Base-by-base conservation (phyloP, 1,140 invertebrate species). In the Pygmarrhopalites habei region DNA sequence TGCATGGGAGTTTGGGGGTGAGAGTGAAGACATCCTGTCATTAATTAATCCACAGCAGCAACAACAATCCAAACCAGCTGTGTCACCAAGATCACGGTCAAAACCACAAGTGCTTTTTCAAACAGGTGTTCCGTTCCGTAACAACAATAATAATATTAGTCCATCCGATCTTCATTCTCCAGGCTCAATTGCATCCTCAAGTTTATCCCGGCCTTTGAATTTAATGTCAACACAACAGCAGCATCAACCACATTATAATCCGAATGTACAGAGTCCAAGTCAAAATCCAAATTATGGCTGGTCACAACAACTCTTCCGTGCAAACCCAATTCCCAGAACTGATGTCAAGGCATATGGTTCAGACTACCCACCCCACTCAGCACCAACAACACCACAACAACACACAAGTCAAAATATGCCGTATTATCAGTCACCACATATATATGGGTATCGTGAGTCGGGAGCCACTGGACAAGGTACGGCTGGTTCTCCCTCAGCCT, bases 1-100 rank as follows among this genome's bases (percentile, higher is more conserved):
- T 72, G 79, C 82, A 61, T 86, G 85, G 82, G 82, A 84, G 64
- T 70, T 83, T 60, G 74, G 73, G 66, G 57, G 73, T 74, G 59
- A 76, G 73, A 49, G 73, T 77, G 59, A 77, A 75, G 52, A 69
- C 71, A 73, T 76, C 70, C 26, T 74, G 71, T 52, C 35, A 35
- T 35, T 35, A 35, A 35, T 7, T 35, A 15, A 15, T 35, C 32
- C 32, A 35, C 5, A 35, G 15, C 32, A 35, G 32, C 32, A 35
- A 7, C 32, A 35, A 35, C 15, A 35, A 7, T 35, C 15, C 15
- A 5, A 5, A 35, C 32, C 32, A 35, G 5, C 32, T 7, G 5
- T 15, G 15, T 35, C 32, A 35, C 5, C 32, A 35, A 15, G 15
- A 35, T 23, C 44, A 47, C 17, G n/a, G 44, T 23, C 44, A 17